Percentiles rank a stretch among this genome's conserved stretches.
Evolutionary conservation across 2,888 invertebrate species (phyloP).

Genomic region (Craniophora ligustri): DNA sequence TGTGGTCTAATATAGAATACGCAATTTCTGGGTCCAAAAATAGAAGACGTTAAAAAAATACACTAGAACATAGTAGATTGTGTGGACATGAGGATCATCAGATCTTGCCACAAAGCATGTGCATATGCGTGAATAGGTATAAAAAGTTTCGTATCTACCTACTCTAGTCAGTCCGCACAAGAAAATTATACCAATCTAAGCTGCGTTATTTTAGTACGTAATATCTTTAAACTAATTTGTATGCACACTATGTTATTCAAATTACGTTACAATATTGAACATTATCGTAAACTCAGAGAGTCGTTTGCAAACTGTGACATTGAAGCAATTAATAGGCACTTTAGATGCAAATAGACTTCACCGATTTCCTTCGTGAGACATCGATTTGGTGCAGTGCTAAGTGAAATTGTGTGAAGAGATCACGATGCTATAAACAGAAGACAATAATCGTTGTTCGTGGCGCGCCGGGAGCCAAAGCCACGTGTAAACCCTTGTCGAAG

Average conservation of each 20-base stretch:
- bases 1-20: no score
- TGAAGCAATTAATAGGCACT: slow-evolving; percentile 67
- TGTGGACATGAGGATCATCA: no score
- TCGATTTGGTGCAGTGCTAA: slow-evolving; percentile 62
- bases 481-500: slow-evolving; percentile 69
- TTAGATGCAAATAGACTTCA: slow-evolving; percentile 70
- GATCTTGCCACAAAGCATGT: no score
- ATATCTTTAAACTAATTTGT: neutral
- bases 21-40: no score
- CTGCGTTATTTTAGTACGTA: neutral
- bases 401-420: slow-evolving; percentile 69
- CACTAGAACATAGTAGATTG: no score
- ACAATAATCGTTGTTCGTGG: slow-evolving; percentile 77
- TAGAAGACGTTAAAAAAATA: no score
- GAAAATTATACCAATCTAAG: neutral
- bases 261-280: slow-evolving; percentile 31
- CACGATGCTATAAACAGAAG: slow-evolving; percentile 76
- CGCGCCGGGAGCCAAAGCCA: slow-evolving; percentile 59
- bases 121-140: no score
- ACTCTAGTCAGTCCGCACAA: no score
- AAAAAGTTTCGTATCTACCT: no score
- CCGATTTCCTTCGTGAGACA: slow-evolving; percentile 65
- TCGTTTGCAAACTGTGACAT: slow-evolving; percentile 50
- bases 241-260: slow-evolving; percentile 31
- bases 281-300: slow-evolving; percentile 48